Evolutionary conservation across 2,888 invertebrate genomes (phyloP), one percentile per base, ranked within the genome.

Genomic region (Watsonalla binaria): DNA sequence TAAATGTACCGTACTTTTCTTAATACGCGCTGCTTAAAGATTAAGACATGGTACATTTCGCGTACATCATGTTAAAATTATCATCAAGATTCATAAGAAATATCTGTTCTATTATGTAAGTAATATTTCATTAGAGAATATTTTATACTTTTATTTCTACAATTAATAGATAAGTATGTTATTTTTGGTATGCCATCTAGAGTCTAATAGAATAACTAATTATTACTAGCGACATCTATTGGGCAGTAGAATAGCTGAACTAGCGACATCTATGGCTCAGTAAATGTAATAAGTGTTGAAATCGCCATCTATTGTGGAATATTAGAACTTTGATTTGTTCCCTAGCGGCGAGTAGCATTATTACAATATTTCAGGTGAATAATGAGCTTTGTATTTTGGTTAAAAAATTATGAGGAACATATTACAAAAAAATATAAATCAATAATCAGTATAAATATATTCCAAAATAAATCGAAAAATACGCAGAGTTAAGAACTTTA

Each of bases 131-230:
- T n/a, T n/a, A n/a, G n/a, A n/a, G n/a, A n/a, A n/a, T n/a, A n/a
- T n/a, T n/a, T n/a, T n/a, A n/a, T n/a, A n/a, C n/a, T n/a, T n/a
- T n/a, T n/a, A n/a, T n/a, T n/a, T n/a, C n/a, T n/a, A n/a, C n/a
- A n/a, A n/a, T n/a, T n/a, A n/a, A n/a, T n/a, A n/a, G n/a, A n/a
- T n/a, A n/a, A n/a, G n/a, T n/a, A n/a, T n/a, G n/a, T n/a, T n/a
- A n/a, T n/a, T 35, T 15, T 53, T 47, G 13, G 42, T n/a, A 11
- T 24, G 8, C 7, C 70, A 67, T 68, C 81, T 75, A 54, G 42
- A 51, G 60, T 14, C 8, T 24, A 63, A 56, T 62, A 63, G 67
- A 7, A 15, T 6, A 13, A 56, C 47, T 33, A 48, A 34, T 6
- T 37, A 45, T 15, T 46, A 6, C 5, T 42, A 57, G 35, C 15